Conservation (phyloP, 2,797 vertebrate species). For the Chaenodraco wilsoni region DNA sequence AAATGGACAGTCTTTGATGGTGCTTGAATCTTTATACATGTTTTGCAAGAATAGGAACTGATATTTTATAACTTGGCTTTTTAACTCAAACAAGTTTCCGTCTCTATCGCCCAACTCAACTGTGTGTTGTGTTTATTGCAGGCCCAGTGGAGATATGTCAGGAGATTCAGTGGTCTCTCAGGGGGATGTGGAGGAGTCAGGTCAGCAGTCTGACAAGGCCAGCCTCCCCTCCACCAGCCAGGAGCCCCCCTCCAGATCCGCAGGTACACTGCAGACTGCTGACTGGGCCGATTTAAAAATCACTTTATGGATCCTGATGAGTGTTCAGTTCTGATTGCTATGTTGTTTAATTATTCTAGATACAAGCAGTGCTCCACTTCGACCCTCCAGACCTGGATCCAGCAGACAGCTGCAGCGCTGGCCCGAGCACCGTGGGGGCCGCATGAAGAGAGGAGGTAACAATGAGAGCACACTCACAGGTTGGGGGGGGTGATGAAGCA, state of each 20-base stretch:
- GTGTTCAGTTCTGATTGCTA: background rate
- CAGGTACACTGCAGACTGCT: conserved; percentile 77
- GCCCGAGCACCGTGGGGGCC: conserved; percentile 88
- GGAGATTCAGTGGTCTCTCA: conserved; percentile 90
- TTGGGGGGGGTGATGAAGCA: background rate
- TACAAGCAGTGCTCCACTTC: conserved; percentile 88
- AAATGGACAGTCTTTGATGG: too few species aligned
- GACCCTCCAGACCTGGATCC: conserved; percentile 84
- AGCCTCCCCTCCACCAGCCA: conserved; percentile 94
- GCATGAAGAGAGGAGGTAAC: conserved; percentile 91
- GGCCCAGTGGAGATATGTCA: conserved; percentile 75
- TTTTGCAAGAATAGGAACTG: too few species aligned
- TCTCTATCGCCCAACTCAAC: too few species aligned
- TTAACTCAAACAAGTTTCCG: too few species aligned
- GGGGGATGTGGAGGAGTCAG: conserved; percentile 88
- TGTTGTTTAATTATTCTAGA: conserved; percentile 76
- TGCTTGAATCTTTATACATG: too few species aligned
- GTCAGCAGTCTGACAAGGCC: conserved; percentile 89
- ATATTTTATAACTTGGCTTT: too few species aligned
- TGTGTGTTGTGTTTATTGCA: conserved; percentile 26
- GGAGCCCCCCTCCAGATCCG: conserved; percentile 94
- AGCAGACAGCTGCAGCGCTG: conserved; percentile 92
- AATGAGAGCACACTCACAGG: background rate
- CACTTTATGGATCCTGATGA: background rate
- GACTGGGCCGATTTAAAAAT: background rate